Base-by-base conservation (phyloP, 2,888 invertebrate species). In the Melieria crassipennis region DNA sequence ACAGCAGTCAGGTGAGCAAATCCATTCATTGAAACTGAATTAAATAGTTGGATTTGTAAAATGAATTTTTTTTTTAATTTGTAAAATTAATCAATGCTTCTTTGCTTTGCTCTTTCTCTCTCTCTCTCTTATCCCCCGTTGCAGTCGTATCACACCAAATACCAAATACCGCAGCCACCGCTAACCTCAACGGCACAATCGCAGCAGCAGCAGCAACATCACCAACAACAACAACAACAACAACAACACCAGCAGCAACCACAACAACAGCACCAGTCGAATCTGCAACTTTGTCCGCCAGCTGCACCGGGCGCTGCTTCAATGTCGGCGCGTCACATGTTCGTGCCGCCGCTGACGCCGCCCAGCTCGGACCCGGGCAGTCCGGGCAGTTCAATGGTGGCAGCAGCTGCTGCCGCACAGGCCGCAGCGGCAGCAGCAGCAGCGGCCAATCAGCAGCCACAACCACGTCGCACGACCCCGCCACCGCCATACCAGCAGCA, bases 351-450 rank as follows among this genome's bases (percentile, higher is more conserved):
- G 57, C 88, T 95, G 80, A 95, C 95, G 77, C 95, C 95, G 57
- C 95, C 95, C 77, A 93, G 93, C 85, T 95, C 95, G 70, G 95
- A 95, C 84, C 95, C 95, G 73, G 95, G 94, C 75, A 94, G 93
- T 79, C 94, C 94, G 10, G 92, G 92, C 75, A 91, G 91, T 85
- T 89, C 91, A 73, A 88, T 91, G 88, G 91, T 89, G 72, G 90
- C 91, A 89, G 75, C 91, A 89, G 75, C 83, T 30, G 83, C 84
- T 9, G 81, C 83, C 6, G 84, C 83, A 30, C 82, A 82, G 4
- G 81, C 81, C 71, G 84, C 79, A 56, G 77, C 78, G 7, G 76
- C 76, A 74, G 55, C 75, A 71, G 65, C 75, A 73, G 50, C 72
- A 66, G 60, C 72, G 47, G 57, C 75, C 60, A 65, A 86, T 81